Conservation (phyloP, 2,888 invertebrate genomes). For the Arctia plantaginis region DNA sequence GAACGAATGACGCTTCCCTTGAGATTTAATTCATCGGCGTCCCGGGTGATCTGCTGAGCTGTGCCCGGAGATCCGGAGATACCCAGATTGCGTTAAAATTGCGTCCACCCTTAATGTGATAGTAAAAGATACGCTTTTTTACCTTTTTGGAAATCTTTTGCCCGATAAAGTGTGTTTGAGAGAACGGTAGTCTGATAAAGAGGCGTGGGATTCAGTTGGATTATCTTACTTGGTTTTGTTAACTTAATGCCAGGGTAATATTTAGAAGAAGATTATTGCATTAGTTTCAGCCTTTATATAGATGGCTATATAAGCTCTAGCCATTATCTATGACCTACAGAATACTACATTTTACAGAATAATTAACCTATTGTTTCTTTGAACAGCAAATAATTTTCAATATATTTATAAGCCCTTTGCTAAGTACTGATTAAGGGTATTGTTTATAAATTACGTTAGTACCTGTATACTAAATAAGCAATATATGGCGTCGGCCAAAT, state of each 20-base stretch:
- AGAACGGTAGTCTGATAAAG: background rate
- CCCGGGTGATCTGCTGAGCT: conserved; percentile 54
- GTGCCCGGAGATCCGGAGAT: conserved; percentile 46
- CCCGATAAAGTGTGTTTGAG: conserved; percentile 13
- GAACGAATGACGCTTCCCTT: conserved; percentile 46
- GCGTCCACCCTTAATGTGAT: conserved; percentile 48
- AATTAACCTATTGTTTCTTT: too few species aligned
- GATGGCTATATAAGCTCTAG: too few species aligned
- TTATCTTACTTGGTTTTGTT: conserved; percentile 9
- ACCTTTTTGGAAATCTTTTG: conserved; percentile 19
- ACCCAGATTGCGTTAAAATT: conserved; percentile 49
- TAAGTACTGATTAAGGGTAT: too few species aligned
- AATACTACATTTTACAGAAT: too few species aligned
- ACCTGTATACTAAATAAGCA: background rate
- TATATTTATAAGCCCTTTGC: too few species aligned
- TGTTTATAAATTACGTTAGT: background rate
- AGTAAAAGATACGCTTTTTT: conserved; percentile 31
- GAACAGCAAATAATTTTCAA: too few species aligned
- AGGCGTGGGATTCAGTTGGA: conserved; percentile 3
- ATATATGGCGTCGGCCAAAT: background rate
- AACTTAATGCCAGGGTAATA: background rate
- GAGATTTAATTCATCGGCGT: conserved; percentile 51
- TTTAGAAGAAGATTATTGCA: background rate
- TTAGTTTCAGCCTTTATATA: background rate
- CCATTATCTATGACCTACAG: too few species aligned